Conservation (phyloP, 1,140 invertebrate species). For the Apis florea region DNA sequence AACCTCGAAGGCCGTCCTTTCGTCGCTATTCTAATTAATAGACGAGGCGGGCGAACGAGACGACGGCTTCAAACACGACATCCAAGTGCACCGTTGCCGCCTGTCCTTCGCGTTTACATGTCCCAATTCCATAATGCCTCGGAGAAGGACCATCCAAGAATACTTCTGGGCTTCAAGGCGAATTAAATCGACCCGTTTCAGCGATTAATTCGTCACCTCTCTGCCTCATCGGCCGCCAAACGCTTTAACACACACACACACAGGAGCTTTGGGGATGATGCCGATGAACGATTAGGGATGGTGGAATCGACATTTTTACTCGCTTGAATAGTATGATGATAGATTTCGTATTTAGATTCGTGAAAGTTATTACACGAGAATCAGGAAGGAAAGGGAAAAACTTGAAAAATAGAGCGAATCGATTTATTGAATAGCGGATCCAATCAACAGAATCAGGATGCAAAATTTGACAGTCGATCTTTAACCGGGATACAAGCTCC, state of each 20-base stretch:
- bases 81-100: slow-evolving; percentile 8
- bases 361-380: no score
- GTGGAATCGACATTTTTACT: no score
- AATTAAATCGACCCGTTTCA: slow-evolving; percentile 30
- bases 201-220: slow-evolving; percentile 33
- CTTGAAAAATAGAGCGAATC: no score
- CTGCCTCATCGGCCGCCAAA: background rate
- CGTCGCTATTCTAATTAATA: slow-evolving; percentile 41
- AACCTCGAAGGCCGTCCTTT: slow-evolving; percentile 22
- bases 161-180: slow-evolving; percentile 20
- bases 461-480: no score
- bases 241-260: background rate
- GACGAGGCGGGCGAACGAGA: slow-evolving; percentile 3
- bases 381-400: no score
- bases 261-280: background rate
- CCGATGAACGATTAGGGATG: background rate
- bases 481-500: no score
- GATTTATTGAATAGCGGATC: no score
- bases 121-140: slow-evolving; percentile 53
- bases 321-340: no score
- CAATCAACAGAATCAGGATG: no score
- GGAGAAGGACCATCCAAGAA: slow-evolving; percentile 37
- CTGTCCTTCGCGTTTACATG: slow-evolving; percentile 51
- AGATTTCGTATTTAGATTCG: no score
- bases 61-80: slow-evolving; percentile 26